phyloP scores from a whole-genome alignment of 2,113 vertebrate species.

The Lophotis ruficrista region DNA sequence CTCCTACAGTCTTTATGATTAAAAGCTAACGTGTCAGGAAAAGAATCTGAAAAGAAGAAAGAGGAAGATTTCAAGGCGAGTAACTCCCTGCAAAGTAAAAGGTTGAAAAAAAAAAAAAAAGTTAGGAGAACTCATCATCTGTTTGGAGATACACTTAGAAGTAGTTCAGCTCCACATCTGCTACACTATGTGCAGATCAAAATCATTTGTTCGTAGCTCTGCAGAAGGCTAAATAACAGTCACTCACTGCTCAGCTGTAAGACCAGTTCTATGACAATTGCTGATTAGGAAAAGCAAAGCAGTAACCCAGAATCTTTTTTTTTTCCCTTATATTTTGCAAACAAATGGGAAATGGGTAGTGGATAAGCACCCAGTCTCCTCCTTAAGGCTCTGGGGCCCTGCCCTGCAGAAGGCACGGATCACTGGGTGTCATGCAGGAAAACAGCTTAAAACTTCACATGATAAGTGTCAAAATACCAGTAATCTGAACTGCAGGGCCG shows the following conservation, averaged over 20 bases:
- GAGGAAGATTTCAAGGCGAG: background rate
- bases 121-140: background rate
- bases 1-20: background rate
- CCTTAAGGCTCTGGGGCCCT: background rate
- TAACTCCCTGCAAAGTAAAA: background rate
- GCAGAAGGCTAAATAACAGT: background rate
- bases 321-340: background rate
- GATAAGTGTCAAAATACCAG: background rate
- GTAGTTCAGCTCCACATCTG: background rate
- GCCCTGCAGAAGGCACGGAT: background rate
- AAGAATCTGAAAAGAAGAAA: background rate
- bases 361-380: background rate
- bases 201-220: background rate
- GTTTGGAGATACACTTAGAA: background rate
- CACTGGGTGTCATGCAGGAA: background rate
- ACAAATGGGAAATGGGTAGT: fast-evolving
- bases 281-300: background rate
- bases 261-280: background rate
- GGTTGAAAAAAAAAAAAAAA: background rate
- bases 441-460: background rate
- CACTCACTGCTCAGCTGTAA: background rate
- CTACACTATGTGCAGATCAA: background rate
- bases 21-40: background rate
- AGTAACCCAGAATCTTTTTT: background rate
- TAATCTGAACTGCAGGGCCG: background rate